phyloP scores from a whole-genome alignment of 2,888 invertebrate genomes.

The Spicauda simplicius region DNA sequence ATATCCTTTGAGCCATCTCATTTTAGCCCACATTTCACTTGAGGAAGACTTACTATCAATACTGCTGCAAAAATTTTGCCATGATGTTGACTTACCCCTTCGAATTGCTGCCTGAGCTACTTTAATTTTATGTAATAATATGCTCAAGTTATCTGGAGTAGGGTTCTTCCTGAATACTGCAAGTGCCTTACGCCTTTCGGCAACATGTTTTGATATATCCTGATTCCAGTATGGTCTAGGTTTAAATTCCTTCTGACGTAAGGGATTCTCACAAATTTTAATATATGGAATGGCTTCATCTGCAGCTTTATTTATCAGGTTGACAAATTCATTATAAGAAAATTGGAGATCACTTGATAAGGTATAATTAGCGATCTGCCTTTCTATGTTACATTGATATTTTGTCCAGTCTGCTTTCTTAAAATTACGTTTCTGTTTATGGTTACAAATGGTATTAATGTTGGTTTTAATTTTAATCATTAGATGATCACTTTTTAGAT shows the following conservation, averaged over 20 bases:
- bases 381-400: too few species aligned
- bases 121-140: neutral
- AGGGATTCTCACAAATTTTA: conserved; percentile 20
- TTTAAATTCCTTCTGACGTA: conserved; percentile 14
- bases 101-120: conserved; percentile 33
- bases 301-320: too few species aligned
- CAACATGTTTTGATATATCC: conserved; percentile 1
- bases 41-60: conserved; percentile 23
- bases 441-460: too few species aligned
- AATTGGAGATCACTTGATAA: too few species aligned
- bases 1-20: conserved; percentile 42
- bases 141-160: conserved; percentile 11
- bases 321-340: too few species aligned
- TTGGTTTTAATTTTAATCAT: too few species aligned
- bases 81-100: conserved; percentile 26
- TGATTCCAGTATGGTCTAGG: conserved; percentile 26
- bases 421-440: too few species aligned
- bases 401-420: too few species aligned
- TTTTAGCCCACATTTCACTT: conserved; percentile 40
- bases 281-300: too few species aligned
- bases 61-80: conserved; percentile 35
- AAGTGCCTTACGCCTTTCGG: conserved; percentile 11
- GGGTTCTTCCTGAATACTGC: conserved; percentile 15
- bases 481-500: too few species aligned
- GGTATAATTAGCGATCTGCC: too few species aligned